Base-by-base conservation (phyloP, 2,888 invertebrate genomes). In the Chymomyza procnemis region DNA sequence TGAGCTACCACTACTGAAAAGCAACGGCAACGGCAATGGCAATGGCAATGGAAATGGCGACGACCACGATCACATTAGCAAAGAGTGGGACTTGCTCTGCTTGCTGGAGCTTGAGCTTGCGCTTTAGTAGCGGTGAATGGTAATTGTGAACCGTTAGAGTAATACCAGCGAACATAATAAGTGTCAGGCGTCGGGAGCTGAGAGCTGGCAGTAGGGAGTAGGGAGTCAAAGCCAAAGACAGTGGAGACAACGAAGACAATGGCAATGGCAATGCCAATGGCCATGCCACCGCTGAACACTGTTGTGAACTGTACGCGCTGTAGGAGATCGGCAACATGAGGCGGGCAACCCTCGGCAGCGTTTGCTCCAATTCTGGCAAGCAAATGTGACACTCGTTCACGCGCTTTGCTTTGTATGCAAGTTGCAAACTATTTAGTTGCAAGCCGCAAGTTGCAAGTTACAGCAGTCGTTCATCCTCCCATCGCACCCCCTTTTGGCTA, bases 161-260 rank as follows among this genome's bases (percentile, higher is more conserved):
- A 83, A 83, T 87, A 69, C 84, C 85, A 83, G 80, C 74, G 78
- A 70, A 78, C 83, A 85, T 82, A 82, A 81, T 86, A 81, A 81
- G 85, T 0, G 47, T 47, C 3, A 41, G 16, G 1, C 19, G 19
- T 0, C 4, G 52, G 46, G 18, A 16, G 22, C 21, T 9, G 66
- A n/a, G 16, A 16, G 34, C 9, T 16, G 14, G 5, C 2, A 26
- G 26, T 4, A 1, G 26, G 26, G 3, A 3, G 3, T 3, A 3
- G 26, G 3, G 26, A 26, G 26, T 6, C 26, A 1, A 1, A 26
- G 26, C 4, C 26, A 26, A 8, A 3, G 26, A 26, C 26, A 26
- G 6, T 26, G 26, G 26, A 26, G 26, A 26, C 26, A 26, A 66
- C 22, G n/a, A n/a, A 19, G 22, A 41, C 26, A 34, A 47, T 48